These are phyloP conservation scores for Coluber constrictor DNA, from an alignment of 2,797 vertebrate species.

Conservation along the genomic window DNA sequence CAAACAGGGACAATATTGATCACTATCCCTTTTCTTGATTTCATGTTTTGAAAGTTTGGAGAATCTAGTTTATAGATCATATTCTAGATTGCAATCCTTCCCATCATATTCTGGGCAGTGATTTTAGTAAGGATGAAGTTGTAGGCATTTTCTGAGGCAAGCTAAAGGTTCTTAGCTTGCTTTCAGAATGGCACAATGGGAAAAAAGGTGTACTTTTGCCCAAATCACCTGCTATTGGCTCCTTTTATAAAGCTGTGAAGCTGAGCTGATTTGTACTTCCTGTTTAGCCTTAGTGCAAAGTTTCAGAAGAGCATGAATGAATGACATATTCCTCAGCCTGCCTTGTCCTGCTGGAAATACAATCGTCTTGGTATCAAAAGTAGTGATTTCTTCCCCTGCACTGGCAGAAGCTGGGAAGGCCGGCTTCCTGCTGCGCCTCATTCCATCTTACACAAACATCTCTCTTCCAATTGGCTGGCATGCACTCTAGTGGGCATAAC, in stretches of 20 bases:
- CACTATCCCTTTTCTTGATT: background rate
- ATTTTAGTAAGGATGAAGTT: background rate
- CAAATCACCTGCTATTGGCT: background rate
- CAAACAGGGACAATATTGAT: background rate
- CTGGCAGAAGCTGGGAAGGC: background rate
- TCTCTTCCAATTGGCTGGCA: background rate
- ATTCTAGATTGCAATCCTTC: background rate
- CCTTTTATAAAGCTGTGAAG: background rate
- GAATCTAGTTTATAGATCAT: background rate
- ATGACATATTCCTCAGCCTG: background rate
- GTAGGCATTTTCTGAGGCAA: background rate
- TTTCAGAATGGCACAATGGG: background rate
- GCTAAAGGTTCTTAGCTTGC: background rate
- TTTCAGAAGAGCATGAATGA: background rate
- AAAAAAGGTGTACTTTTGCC: background rate
- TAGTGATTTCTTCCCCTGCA: background rate
- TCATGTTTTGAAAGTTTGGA: background rate
- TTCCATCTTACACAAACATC: background rate
- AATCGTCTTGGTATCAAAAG: background rate
- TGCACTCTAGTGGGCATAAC: background rate
- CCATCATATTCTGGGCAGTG: background rate
- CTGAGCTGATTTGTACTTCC: background rate
- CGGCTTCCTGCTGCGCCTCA: background rate
- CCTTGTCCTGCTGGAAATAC: background rate
- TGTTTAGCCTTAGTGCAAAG: background rate